Percentiles rank a stretch among this genome's conserved stretches.
Conservation (phyloP, 2,113 vertebrate genomes). For the Sisor rabdophorus region DNA sequence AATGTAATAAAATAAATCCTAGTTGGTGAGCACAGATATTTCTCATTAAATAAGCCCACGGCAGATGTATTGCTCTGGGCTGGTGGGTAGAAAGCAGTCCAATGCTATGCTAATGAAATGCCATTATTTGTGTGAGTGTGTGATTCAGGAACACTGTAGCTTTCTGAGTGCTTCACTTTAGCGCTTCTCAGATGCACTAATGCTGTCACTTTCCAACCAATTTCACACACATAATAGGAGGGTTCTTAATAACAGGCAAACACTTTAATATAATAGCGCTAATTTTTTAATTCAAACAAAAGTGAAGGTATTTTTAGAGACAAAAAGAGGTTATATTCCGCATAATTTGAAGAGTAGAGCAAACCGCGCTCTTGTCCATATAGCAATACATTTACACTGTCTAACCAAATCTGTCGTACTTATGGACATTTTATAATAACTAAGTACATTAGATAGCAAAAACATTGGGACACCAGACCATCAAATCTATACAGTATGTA, state of each 20-base stretch:
- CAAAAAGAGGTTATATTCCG: neutral
- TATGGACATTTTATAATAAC: too few species aligned
- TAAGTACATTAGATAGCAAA: too few species aligned
- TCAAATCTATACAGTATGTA: too few species aligned
- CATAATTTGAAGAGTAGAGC: neutral
- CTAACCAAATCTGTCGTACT: too few species aligned
- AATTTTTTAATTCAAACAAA: neutral
- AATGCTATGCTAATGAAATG: slow-evolving; percentile 55
- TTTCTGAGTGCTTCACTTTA: slow-evolving; percentile 31
- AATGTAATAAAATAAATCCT: neutral
- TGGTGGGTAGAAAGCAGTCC: slow-evolving; percentile 54
- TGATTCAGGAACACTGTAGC: slow-evolving; percentile 1
- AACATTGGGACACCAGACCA: too few species aligned
- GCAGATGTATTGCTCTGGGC: slow-evolving; percentile 61
- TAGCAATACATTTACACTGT: too few species aligned
- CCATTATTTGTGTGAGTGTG: slow-evolving; percentile 31
- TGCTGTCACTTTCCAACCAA: slow-evolving; percentile 26
- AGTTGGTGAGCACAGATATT: neutral
- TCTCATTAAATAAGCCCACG: slow-evolving; percentile 18
- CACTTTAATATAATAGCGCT: slow-evolving; percentile 17
- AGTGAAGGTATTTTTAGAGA: neutral
- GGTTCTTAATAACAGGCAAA: slow-evolving; percentile 32
- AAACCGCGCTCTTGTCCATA: too few species aligned
- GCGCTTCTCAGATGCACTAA: slow-evolving; percentile 23
- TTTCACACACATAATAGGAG: slow-evolving; percentile 19